Evolutionary conservation across 1,140 invertebrate species (phyloP).

Genomic region (Latrodectus geometricus): DNA sequence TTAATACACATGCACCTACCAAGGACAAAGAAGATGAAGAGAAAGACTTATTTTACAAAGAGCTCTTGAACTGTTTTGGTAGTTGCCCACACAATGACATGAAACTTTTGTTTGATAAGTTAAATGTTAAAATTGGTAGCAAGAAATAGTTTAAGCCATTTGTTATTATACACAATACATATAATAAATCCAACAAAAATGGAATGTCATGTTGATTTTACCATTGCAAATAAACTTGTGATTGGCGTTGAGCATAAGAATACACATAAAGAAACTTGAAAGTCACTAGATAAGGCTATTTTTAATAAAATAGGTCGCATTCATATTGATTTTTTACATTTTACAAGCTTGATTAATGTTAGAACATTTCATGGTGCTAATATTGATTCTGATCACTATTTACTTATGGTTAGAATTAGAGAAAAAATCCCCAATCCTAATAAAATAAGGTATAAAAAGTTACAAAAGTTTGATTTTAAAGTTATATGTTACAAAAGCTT

Average conservation of each 20-base stretch:
- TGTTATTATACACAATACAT: neutral
- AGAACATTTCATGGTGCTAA: neutral
- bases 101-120: neutral
- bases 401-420: neutral
- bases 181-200: neutral
- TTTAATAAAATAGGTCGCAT: neutral
- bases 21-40: neutral
- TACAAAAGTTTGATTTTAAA: no score
- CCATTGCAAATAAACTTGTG: neutral
- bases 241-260: neutral
- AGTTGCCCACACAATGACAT: neutral
- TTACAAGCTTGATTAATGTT: neutral
- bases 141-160: neutral
- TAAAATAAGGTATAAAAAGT: no score
- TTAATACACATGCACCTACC: conserved; percentile 4
- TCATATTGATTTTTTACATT: neutral
- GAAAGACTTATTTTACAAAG: conserved; percentile 1
- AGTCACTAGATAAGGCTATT: neutral
- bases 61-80: neutral
- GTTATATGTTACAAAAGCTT: no score
- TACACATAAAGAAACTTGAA: neutral
- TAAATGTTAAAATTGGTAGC: conserved; percentile 9
- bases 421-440: neutral
- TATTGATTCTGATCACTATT: neutral
- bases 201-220: neutral